Evolutionary conservation across 2,888 invertebrate genomes (phyloP).

Genomic region (Volucella zonaria): DNA sequence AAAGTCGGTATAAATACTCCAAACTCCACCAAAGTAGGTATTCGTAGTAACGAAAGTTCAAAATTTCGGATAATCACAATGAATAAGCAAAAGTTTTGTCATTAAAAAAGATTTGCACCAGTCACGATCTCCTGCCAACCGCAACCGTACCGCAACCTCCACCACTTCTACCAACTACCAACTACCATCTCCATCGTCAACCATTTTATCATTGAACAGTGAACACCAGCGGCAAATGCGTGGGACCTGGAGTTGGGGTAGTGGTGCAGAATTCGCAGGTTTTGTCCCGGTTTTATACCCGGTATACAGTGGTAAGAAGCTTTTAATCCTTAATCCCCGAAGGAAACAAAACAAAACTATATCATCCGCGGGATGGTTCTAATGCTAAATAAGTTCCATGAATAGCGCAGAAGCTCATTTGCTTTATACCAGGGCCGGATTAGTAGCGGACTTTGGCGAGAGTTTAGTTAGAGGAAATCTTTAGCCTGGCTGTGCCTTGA

Average conservation of each 20-base stretch:
- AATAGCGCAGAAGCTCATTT: constrained; percentile 23
- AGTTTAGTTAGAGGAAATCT: background rate
- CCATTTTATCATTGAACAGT: background rate
- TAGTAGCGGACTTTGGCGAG: constrained; percentile 20
- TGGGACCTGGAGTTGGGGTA: background rate
- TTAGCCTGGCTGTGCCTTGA: background rate
- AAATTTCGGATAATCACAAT: constrained; percentile 72
- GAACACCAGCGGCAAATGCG: constrained; percentile 17
- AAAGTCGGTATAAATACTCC: constrained; percentile 32
- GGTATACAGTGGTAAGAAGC: constrained; percentile 13
- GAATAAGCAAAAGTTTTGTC: constrained; percentile 74
- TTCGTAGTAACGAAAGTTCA: constrained; percentile 40
- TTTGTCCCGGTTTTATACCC: background rate
- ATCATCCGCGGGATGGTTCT: constrained; percentile 11
- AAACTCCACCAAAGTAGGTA: constrained; percentile 32
- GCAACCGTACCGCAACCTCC: constrained; percentile 2
- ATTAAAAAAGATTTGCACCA: constrained; percentile 71
- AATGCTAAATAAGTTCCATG: constrained; percentile 18
- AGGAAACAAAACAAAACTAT: constrained; percentile 22
- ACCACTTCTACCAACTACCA: too few species aligned
- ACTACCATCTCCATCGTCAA: too few species aligned
- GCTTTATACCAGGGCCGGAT: constrained; percentile 31
- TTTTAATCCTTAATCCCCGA: constrained; percentile 32
- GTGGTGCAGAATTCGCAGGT: constrained; percentile 23
- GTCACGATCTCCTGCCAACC: constrained; percentile 59